Evolutionary conservation across 2,113 vertebrate species (phyloP).

Genomic region (Spilogale gracilis): DNA sequence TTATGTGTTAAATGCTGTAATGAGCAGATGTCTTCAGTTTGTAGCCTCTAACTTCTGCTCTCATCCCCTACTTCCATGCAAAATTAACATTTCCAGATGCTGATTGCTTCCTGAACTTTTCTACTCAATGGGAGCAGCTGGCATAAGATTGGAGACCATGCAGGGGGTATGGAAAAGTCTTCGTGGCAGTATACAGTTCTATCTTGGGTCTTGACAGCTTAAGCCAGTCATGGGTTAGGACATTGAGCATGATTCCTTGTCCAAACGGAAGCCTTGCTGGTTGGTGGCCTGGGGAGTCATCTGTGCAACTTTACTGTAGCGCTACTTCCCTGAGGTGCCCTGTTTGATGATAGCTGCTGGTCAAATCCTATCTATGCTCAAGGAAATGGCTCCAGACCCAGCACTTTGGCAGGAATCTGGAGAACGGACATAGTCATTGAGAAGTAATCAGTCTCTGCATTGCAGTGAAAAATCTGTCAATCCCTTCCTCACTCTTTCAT

Average conservation of each 20-base stretch:
- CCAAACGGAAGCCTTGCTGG: neutral
- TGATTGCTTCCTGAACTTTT: slow-evolving; percentile 10
- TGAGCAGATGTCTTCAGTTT: neutral
- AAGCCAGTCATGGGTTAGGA: neutral
- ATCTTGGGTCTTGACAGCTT: neutral
- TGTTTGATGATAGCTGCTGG: neutral
- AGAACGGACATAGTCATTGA: neutral
- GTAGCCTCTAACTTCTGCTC: neutral
- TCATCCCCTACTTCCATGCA: neutral
- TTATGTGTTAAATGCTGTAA: neutral
- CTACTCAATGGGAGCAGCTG: neutral
- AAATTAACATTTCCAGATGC: slow-evolving; percentile 46
- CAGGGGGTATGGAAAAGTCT: neutral
- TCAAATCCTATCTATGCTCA: neutral
- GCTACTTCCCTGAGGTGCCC: neutral
- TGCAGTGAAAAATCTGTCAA: neutral
- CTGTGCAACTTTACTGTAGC: neutral
- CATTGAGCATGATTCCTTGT: neutral
- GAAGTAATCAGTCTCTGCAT: neutral
- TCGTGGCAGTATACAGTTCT: neutral
- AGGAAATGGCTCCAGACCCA: neutral
- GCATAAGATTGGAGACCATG: neutral
- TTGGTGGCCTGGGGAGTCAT: neutral
- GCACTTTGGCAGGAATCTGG: neutral
- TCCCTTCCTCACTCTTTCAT: neutral